A percentile compares a stretch with the other conserved stretches of the same genome.
These are phyloP conservation scores for Mesitornis unicolor DNA, from an alignment of 2,113 vertebrate genomes.

Conservation along the genomic window DNA sequence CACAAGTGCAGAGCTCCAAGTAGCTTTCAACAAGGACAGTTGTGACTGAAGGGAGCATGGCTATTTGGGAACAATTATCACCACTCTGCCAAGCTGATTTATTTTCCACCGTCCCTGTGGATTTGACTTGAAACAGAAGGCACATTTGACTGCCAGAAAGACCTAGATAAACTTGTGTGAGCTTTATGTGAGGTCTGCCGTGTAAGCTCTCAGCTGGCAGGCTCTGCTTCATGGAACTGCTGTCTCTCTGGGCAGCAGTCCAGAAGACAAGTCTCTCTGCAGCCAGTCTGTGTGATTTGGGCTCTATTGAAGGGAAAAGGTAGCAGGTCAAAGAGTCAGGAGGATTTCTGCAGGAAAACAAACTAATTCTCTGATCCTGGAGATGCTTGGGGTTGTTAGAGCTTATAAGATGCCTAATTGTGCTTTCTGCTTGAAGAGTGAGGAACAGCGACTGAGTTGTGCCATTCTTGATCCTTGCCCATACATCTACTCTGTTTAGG, in stretches of 20 bases:
- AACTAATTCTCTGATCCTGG: neutral
- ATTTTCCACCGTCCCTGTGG: neutral
- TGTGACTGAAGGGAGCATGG: neutral
- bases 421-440: neutral
- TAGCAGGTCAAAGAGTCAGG: neutral
- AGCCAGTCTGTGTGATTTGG: neutral
- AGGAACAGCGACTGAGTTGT: neutral
- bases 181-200: neutral
- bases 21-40: neutral
- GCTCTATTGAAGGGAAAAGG: neutral
- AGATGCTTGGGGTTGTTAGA: neutral
- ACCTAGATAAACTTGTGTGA: neutral
- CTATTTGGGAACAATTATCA: neutral
- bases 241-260: neutral
- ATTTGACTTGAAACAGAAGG: neutral
- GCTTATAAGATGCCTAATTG: neutral
- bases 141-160: neutral
- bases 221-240: neutral
- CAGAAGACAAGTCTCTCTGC: neutral
- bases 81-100: neutral
- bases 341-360: neutral
- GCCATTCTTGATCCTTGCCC: neutral
- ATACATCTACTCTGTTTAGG: neutral
- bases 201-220: neutral
- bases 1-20: neutral